These are phyloP conservation scores for Protonibea diacanthus DNA, from an alignment of 2,797 vertebrate species.

Conservation along the genomic window DNA sequence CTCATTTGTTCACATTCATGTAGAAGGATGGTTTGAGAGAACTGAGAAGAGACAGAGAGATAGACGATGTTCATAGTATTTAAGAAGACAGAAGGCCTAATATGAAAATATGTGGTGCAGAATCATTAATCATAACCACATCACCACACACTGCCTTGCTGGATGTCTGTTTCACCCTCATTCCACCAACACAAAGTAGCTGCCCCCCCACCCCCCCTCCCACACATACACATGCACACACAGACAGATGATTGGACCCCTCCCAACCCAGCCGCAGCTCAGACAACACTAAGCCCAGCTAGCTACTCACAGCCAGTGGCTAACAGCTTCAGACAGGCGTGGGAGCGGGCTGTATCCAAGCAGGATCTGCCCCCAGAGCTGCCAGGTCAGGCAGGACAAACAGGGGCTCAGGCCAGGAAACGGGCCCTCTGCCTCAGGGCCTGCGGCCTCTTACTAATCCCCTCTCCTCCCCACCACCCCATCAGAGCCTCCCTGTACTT, in stretches of 20 bases:
- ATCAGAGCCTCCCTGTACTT: slow-evolving; percentile 60
- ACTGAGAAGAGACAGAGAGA: not conserved
- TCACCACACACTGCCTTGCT: slow-evolving; percentile 55
- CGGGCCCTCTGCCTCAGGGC: slow-evolving; percentile 88
- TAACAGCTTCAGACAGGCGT: slow-evolving; percentile 99
- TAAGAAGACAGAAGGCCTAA: slow-evolving; percentile 36
- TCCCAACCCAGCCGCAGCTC: slow-evolving; percentile 78
- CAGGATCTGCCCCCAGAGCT: slow-evolving; percentile 93
- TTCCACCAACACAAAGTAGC: slow-evolving; percentile 78
- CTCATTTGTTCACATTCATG: not conserved
- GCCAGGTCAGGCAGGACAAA: slow-evolving; percentile 99
- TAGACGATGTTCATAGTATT: not conserved
- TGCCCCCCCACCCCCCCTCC: not conserved
- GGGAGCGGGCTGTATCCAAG: slow-evolving; percentile 93
- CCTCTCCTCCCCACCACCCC: slow-evolving; percentile 64
- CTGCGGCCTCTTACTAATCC: slow-evolving; percentile 95
- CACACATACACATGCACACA: slow-evolving; percentile 3
- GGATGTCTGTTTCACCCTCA: slow-evolving; percentile 69
- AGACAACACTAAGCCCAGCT: slow-evolving; percentile 89
- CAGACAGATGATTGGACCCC: slow-evolving; percentile 70
- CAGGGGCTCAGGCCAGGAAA: slow-evolving; percentile 93
- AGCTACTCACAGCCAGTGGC: slow-evolving; percentile 90
- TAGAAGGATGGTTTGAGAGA: not conserved
- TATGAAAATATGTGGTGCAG: slow-evolving; percentile 52
- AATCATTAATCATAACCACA: slow-evolving; percentile 68